A percentile compares a stretch with the other conserved stretches of the same genome.
Evolutionary conservation across 2,113 vertebrate genomes (phyloP).

Genomic region (Micromys minutus): DNA sequence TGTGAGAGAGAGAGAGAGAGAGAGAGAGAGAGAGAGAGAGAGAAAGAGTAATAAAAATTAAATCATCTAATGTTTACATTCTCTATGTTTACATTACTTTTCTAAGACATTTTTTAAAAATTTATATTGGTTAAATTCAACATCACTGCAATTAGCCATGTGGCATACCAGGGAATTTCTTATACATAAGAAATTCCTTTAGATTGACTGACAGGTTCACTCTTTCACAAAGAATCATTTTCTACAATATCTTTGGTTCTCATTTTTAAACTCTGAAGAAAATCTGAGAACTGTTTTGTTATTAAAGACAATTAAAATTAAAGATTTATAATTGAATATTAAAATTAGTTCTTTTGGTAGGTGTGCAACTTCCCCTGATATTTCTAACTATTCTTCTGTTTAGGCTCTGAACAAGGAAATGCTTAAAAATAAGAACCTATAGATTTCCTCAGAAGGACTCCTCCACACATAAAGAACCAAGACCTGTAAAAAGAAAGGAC

Average conservation of each 20-base stretch:
- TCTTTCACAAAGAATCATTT: background rate
- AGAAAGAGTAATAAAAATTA: slow-evolving; percentile 7
- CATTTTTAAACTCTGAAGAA: slow-evolving; percentile 13
- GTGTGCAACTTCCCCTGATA: background rate
- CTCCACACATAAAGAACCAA: slow-evolving; percentile 26
- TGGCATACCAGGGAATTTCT: background rate
- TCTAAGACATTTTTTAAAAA: slow-evolving; percentile 14
- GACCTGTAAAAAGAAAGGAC: background rate
- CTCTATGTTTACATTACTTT: background rate
- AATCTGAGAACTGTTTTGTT: background rate
- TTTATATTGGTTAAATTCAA: background rate
- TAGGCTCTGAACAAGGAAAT: slow-evolving; percentile 53
- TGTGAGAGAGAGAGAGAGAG: no score
- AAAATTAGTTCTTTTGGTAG: background rate
- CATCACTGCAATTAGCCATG: background rate
- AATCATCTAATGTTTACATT: background rate
- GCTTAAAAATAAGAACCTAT: slow-evolving; percentile 24
- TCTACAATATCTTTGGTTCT: background rate
- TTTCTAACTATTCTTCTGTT: slow-evolving; percentile 3
- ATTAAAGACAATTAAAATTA: slow-evolving; percentile 27
- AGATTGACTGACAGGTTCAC: background rate
- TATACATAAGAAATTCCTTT: background rate
- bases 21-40: no score
- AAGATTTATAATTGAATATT: slow-evolving; percentile 9
- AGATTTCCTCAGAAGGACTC: background rate